Conservation (phyloP, 2,113 vertebrate species). For the Alouatta palliata region DNA sequence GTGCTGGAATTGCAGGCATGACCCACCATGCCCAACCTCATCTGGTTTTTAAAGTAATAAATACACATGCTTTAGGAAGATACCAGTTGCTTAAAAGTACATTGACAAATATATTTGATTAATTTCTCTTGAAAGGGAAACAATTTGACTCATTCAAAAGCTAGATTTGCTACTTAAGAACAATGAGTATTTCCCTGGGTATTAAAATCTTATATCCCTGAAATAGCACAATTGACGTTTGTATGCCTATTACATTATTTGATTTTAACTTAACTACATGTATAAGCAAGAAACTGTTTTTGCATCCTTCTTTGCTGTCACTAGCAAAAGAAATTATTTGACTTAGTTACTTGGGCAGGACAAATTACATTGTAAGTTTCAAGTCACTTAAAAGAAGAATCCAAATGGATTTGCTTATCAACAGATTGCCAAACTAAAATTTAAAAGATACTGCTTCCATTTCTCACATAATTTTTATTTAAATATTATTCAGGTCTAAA, state of each 20-base stretch:
- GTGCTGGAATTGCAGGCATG: too few species aligned
- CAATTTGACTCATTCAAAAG: not conserved
- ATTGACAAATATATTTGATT: not conserved
- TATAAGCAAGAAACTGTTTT: conserved; percentile 18
- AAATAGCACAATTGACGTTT: not conserved
- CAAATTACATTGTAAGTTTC: not conserved
- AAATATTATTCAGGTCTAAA: not conserved
- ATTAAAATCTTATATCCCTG: not conserved
- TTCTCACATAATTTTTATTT: not conserved
- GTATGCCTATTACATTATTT: conserved; percentile 33
- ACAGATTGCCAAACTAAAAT: not conserved
- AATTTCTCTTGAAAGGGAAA: not conserved
- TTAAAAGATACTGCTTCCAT: not conserved
- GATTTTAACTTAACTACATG: not conserved
- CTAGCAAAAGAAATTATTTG: conserved; percentile 25
- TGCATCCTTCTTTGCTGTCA: not conserved
- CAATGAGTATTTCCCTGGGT: not conserved
- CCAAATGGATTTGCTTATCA: not conserved
- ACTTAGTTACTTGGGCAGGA: conserved; percentile 40
- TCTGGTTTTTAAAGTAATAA: not conserved
- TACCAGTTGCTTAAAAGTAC: not conserved
- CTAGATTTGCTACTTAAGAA: not conserved
- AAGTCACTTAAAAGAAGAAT: not conserved
- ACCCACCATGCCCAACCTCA: too few species aligned
- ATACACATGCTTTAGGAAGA: not conserved